phyloP scores from a whole-genome alignment of 2,888 invertebrate genomes.

The Caenorhabditis plicata region DNA sequence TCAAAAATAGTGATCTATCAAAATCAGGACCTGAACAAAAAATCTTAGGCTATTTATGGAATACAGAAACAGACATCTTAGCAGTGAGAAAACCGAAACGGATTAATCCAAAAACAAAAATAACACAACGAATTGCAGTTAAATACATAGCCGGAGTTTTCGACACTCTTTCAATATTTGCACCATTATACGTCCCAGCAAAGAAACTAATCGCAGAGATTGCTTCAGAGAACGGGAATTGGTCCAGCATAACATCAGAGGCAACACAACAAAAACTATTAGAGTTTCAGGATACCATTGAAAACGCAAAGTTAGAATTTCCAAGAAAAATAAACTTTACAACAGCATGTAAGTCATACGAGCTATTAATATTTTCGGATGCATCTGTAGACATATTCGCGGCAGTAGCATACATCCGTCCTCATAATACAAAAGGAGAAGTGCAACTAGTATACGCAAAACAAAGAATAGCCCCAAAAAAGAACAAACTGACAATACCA shows the following conservation, averaged over 20 bases:
- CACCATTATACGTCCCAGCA: slow-evolving; percentile 2
- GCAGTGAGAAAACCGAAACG: neutral
- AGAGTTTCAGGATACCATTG: neutral
- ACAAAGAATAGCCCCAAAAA: slow-evolving; percentile 6
- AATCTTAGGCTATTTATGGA: slow-evolving; percentile 2
- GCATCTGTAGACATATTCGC: slow-evolving; percentile 8
- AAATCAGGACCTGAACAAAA: neutral
- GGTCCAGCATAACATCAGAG: neutral
- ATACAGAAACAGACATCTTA: neutral
- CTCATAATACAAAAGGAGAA: neutral
- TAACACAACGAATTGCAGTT: neutral
- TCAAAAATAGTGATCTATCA: neutral
- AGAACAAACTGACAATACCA: slow-evolving; percentile 2
- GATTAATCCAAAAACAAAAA: neutral
- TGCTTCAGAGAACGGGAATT: neutral
- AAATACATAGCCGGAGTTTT: neutral
- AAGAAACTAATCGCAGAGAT: slow-evolving; percentile 1
- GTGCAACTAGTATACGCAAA: slow-evolving; percentile 1
- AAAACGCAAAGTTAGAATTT: neutral
- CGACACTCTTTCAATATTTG: slow-evolving; percentile 1
- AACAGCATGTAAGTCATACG: neutral
- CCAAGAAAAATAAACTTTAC: neutral
- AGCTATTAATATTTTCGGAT: slow-evolving; percentile 4
- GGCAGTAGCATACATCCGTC: neutral
- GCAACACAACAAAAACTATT: neutral